Base-by-base conservation (phyloP, 30 jellyfish, hydroid and myxozoan species). In the Chironex yamaguchii region DNA sequence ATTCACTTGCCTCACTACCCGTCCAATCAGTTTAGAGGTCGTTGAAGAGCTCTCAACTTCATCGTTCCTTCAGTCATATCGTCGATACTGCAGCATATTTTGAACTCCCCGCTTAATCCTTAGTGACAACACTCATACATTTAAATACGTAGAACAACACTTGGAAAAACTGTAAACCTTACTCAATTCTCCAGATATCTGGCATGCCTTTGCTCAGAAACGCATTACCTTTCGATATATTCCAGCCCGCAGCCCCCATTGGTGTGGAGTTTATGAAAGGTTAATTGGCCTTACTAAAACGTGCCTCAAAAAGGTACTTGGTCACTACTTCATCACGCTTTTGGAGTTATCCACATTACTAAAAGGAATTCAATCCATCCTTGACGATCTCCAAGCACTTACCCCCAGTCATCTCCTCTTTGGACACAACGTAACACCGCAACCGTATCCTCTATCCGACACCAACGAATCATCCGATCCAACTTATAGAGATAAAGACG, bases 231-330 rank as follows among this genome's bases (percentile, higher is more conserved):
- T 71, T 20, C 36, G 23, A 26, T 36, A 71, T 71, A 71, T 42
- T 33, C 85, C 85, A 36, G 85, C 85, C 11, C 85, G 85, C 1
- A 71, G 85, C 30, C 85, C 78, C n/a, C 85, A 71, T 53, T 34
- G 71, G 76, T 69, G 85, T 17, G 85, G 85, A 9, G 85, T 71
- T 9, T 71, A 33, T 32, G 36, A 71, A 71, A 26, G 72, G 29
- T 42, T 71, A 14, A 71, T 71, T 42, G 71, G 76, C 23, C 35
- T 35, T n/a, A 71, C 85, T 21, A 71, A 71, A 32, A 9, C 85
- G 26, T 4, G 25, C 1, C 30, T 35, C 29, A 71, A 71, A 27
- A 35, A 71, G 26, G 85, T 71, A 2, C 71, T 71, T 35, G 85
- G 77, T 9, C 85, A 71, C 73, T 33, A 69, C 28, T 51, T 71